Conservation (phyloP, 2,888 invertebrate genomes). For the Himalopsyche japonica region DNA sequence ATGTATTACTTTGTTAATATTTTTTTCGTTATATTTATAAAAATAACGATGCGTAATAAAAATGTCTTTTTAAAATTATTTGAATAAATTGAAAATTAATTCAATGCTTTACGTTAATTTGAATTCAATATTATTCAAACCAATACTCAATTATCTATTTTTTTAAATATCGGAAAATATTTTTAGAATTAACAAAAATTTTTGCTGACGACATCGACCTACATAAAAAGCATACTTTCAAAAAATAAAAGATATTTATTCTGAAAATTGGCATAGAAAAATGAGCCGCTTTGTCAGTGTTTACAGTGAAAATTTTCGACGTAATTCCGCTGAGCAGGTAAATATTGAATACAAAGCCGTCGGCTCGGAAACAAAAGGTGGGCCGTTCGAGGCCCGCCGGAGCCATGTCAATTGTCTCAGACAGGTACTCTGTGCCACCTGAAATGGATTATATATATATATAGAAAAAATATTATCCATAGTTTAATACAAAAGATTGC, state of each 20-base stretch:
- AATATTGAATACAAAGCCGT: constrained; percentile 12
- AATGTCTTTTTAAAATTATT: too few relatives aligned
- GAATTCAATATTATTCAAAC: too few relatives aligned
- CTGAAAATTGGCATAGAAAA: neutral
- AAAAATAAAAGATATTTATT: neutral
- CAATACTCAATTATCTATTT: too few relatives aligned
- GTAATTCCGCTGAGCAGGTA: constrained; percentile 14
- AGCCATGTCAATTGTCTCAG: neutral
- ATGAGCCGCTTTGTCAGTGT: neutral
- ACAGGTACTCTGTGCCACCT: neutral
- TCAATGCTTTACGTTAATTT: too few relatives aligned
- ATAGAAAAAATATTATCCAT: neutral
- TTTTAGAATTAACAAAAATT: neutral
- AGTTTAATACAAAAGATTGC: neutral
- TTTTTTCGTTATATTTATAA: too few relatives aligned
- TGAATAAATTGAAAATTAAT: too few relatives aligned
- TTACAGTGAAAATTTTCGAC: constrained; percentile 17
- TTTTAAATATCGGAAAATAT: neutral
- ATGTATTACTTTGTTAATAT: too few relatives aligned
- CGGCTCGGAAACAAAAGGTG: neutral
- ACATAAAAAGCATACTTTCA: neutral
- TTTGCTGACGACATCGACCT: neutral
- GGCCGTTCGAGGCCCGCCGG: neutral
- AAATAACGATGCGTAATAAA: too few relatives aligned
- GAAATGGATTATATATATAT: neutral